phyloP scores from a whole-genome alignment of 2,888 invertebrate species.

The Tanaodytes sp. region DNA sequence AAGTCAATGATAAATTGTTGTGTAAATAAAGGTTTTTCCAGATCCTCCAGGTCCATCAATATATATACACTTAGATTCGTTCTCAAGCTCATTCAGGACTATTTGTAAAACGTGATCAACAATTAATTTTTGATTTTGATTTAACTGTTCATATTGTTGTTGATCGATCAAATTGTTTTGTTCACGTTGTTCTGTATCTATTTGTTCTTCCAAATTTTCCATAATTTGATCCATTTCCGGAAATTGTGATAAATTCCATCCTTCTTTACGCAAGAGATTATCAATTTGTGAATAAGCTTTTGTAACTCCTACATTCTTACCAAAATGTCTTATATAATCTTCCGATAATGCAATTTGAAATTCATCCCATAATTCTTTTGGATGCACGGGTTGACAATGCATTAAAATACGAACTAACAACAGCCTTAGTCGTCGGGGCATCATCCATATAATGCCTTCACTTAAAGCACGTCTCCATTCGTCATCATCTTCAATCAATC shows the following conservation, averaged over 20 bases:
- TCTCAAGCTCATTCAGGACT: not conserved
- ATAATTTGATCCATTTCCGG: not conserved
- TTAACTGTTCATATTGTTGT: not conserved
- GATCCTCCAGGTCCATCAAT: too few relatives aligned
- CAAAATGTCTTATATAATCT: not conserved
- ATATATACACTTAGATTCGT: not conserved
- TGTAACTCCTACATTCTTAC: not conserved
- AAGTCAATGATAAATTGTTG: too few relatives aligned
- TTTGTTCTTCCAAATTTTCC: not conserved
- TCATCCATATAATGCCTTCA: not conserved
- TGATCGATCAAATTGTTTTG: not conserved
- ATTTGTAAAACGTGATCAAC: not conserved
- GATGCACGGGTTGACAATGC: too few relatives aligned
- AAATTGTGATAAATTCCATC: not conserved
- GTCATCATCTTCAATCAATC: not conserved
- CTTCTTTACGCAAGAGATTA: not conserved
- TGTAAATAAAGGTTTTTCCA: too few relatives aligned
- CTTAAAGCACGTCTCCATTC: not conserved
- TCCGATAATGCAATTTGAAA: not conserved
- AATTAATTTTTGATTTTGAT: not conserved
- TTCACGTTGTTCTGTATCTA: not conserved
- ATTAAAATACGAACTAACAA: not conserved
- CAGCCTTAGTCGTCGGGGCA: not conserved
- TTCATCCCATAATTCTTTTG: not conserved
- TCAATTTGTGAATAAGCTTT: slow-evolving; percentile 1